Percentiles rank a stretch among this genome's conserved stretches.
phyloP scores from a whole-genome alignment of 1,140 invertebrate species.

The Tribolium castaneum region DNA sequence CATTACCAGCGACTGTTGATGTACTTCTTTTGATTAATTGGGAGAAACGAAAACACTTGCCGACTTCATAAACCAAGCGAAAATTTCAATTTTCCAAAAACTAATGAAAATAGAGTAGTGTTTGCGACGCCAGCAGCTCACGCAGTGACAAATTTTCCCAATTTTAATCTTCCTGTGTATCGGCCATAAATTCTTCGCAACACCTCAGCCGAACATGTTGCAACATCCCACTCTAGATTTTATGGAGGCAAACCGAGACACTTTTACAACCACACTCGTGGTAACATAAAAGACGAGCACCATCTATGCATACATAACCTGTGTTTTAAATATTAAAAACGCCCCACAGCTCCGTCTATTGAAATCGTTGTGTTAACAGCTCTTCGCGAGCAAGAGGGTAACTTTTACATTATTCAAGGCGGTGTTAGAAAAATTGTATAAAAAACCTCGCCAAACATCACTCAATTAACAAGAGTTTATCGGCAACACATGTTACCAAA shows the following conservation, averaged over 20 bases:
- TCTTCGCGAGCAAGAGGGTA: neutral
- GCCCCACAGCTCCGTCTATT: neutral
- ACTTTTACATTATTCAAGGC: neutral
- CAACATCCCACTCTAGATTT: slow-evolving; percentile 29
- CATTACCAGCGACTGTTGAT: neutral
- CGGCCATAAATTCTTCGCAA: slow-evolving; percentile 10
- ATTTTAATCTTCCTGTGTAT: slow-evolving; percentile 2
- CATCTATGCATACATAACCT: slow-evolving; percentile 30
- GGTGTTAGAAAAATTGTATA: slow-evolving; percentile 43
- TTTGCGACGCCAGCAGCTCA: too few relatives aligned
- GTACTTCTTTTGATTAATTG: neutral
- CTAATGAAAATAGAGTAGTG: too few relatives aligned
- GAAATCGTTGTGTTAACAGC: slow-evolving; percentile 29
- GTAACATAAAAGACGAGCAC: slow-evolving; percentile 29
- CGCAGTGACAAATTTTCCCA: neutral
- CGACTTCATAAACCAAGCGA: neutral
- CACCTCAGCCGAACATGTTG: slow-evolving; percentile 15
- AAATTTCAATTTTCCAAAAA: too few relatives aligned
- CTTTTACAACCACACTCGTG: slow-evolving; percentile 19
- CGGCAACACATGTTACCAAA: slow-evolving; percentile 57
- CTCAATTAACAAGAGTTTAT: slow-evolving; percentile 53
- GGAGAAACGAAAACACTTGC: neutral
- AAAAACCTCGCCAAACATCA: slow-evolving; percentile 11
- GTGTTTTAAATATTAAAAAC: slow-evolving; percentile 26
- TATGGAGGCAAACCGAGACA: slow-evolving; percentile 27